phyloP scores from a whole-genome alignment of 1,140 invertebrate species.

The Ericerus pela region DNA sequence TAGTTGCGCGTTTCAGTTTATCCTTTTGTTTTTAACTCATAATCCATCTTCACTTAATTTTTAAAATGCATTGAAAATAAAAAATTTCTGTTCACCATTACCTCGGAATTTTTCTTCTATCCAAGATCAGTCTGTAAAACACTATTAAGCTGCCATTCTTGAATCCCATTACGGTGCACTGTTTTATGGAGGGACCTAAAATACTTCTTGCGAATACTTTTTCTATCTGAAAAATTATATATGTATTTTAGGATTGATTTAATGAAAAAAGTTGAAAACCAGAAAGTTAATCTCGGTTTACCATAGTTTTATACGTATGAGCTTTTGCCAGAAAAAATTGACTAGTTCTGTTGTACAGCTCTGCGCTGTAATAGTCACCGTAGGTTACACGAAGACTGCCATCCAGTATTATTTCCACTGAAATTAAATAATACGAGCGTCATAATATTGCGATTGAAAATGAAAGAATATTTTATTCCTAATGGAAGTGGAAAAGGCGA shows the following conservation, averaged over 20 bases:
- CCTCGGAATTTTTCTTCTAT: slow-evolving; percentile 56
- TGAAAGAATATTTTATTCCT: too few species aligned
- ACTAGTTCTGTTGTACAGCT: slow-evolving; percentile 37
- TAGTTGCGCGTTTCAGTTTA: too few species aligned
- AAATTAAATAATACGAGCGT: slow-evolving; percentile 21
- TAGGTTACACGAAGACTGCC: slow-evolving; percentile 47
- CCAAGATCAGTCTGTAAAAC: slow-evolving; percentile 54
- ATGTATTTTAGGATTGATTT: not conserved
- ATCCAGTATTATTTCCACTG: slow-evolving; percentile 49
- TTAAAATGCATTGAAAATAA: too few species aligned
- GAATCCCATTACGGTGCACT: slow-evolving; percentile 48
- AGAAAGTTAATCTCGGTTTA: slow-evolving; percentile 34
- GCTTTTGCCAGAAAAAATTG: slow-evolving; percentile 40
- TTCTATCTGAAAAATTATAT: slow-evolving; percentile 32
- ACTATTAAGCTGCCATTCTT: slow-evolving; percentile 52
- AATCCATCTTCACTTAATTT: too few species aligned
- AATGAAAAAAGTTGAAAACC: too few species aligned
- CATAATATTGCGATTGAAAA: too few species aligned
- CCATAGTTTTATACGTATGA: slow-evolving; percentile 42
- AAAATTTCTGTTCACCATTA: too few species aligned
- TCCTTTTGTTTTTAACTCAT: too few species aligned
- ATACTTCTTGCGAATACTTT: slow-evolving; percentile 36
- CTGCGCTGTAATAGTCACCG: slow-evolving; percentile 48
- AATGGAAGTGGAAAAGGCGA: too few species aligned
- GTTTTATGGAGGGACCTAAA: slow-evolving; percentile 44